Evolutionary conservation across 2,113 vertebrate genomes (phyloP).

Genomic region (Rhadina sibilatrix): DNA sequence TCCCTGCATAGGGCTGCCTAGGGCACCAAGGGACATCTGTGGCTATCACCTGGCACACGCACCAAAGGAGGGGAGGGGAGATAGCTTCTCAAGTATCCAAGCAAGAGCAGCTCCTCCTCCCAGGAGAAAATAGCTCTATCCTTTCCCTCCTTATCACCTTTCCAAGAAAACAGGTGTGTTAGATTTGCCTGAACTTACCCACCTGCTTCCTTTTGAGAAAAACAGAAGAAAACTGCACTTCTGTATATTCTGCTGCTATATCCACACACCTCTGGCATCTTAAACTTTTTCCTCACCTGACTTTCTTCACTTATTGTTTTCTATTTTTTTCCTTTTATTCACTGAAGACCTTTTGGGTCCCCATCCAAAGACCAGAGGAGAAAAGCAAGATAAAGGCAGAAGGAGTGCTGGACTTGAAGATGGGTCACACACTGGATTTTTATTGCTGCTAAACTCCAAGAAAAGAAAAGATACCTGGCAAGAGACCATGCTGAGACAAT

Average conservation of each 20-base stretch:
- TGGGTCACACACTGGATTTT: neutral
- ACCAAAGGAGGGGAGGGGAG: neutral
- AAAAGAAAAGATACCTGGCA: neutral
- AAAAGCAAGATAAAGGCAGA: neutral
- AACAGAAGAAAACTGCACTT: neutral
- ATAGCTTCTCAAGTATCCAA: neutral
- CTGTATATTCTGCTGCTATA: neutral
- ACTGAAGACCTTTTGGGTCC: neutral
- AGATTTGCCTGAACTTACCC: neutral
- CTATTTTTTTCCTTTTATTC: neutral
- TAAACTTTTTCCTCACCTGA: neutral
- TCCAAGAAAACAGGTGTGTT: neutral
- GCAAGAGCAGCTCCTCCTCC: neutral
- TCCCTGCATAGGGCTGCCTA: neutral
- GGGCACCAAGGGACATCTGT: fast-evolving
- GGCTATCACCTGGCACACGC: fast-evolving
- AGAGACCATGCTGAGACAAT: neutral
- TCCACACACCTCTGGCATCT: neutral
- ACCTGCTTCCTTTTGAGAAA: neutral
- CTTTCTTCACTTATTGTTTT: neutral
- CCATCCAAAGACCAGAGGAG: neutral
- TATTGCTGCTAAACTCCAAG: neutral
- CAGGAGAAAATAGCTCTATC: neutral
- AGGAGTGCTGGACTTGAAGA: neutral
- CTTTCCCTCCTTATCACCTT: neutral